Base-by-base conservation (phyloP, 2,888 invertebrate genomes). In the Melanchra persicariae region DNA sequence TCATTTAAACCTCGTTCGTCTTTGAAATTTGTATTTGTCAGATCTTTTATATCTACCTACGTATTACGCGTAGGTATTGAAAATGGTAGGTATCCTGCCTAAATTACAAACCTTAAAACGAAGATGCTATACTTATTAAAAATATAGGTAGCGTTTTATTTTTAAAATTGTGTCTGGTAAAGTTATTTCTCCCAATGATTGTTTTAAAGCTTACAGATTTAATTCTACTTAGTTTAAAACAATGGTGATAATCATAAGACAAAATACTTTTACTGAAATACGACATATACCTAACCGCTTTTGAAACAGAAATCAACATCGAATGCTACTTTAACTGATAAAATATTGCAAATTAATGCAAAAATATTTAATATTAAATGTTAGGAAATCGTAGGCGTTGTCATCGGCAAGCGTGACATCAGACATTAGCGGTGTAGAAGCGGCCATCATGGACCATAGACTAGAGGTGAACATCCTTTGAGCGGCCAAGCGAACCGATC, bases 381-480 rank as follows among this genome's bases (percentile, higher is more conserved):
- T 63, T 70, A 59, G 54, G 52, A 76, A 68, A 70, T 67, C 61
- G 82, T 75, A 86, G 85, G 82, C 85, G 87, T 85, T 79, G 85
- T 80, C 76, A 70, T 91, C 90, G 84, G 83, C 70, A 86, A 82
- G 88, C 88, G 91, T 94, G 93, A 94, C 93, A 93, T 93, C 93
- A 93, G 91, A 89, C 77, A 79, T 87, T 89, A 80, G 87, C 83
- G 87, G 86, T 85, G 87, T 87, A 83, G 85, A 86, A 86, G 84
- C 77, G 80, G 85, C 66, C 76, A 76, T 76, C 47, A 76, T 71
- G 70, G 63, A 67, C 81, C 77, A 72, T 52, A 79, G 74, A 70
- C 81, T 70, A 84, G 91, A 94, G 94, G 94, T 94, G 89, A 95
- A 95, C 90, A 94, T 93, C 94, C 94, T 94, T 88, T 87, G 86